Evolutionary conservation across 2,888 invertebrate species (phyloP).

Genomic region (Flabesymbios commensalis): DNA sequence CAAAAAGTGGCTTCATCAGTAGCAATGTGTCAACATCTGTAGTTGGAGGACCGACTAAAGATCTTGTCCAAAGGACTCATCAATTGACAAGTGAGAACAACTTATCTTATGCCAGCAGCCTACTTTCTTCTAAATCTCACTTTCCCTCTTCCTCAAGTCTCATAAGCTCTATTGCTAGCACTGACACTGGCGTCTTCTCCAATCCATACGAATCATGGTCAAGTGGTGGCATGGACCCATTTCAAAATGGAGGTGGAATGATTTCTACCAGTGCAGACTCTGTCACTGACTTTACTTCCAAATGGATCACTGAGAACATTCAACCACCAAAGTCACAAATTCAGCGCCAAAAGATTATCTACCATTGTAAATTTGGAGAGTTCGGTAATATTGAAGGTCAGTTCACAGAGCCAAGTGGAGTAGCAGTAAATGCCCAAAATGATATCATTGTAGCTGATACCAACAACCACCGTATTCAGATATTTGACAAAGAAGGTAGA

Average conservation of each 20-base stretch:
- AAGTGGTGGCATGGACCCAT: constrained; percentile 74
- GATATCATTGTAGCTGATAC: constrained; percentile 97
- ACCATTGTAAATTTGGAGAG: constrained; percentile 99
- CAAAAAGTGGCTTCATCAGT: too few relatives aligned
- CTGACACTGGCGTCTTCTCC: constrained; percentile 20
- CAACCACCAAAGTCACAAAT: constrained; percentile 77
- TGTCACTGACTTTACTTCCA: constrained; percentile 85
- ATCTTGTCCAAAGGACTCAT: constrained; percentile 17
- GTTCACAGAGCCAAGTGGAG: constrained; percentile 99
- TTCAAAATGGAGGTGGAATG: constrained; percentile 59
- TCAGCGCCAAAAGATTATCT: constrained; percentile 99
- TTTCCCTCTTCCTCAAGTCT: constrained; percentile 24
- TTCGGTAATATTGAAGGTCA: constrained; percentile 84
- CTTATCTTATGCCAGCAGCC: constrained; percentile 38
- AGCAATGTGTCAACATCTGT: too few relatives aligned
- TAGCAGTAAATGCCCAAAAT: constrained; percentile 98
- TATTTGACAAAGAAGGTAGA: constrained; percentile 97
- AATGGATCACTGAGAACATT: constrained; percentile 70
- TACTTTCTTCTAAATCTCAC: constrained; percentile 18
- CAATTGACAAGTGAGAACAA: constrained; percentile 29
- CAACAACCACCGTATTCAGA: constrained; percentile 98
- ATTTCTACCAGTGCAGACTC: constrained; percentile 63
- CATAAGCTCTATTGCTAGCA: constrained; percentile 22
- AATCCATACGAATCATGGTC: constrained; percentile 90
- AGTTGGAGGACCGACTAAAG: constrained; percentile 22